phyloP scores from a whole-genome alignment of 1,140 invertebrate genomes.

The Agrilus planipennis region DNA sequence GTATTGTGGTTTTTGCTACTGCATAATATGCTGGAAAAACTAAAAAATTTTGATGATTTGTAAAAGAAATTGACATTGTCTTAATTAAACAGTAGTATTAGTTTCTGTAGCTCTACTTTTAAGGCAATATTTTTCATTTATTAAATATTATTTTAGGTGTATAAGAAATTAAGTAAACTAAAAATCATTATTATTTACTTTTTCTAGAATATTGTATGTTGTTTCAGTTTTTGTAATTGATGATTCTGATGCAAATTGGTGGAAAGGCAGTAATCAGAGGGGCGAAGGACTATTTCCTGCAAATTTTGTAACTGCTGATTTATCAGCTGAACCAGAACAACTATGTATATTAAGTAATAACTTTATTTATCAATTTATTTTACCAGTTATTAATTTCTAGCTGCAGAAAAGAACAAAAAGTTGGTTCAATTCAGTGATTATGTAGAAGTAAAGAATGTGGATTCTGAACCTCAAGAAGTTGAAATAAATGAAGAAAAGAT shows the following conservation, averaged over 20 bases:
- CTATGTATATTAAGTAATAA: slow-evolving; percentile 44
- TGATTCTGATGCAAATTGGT: slow-evolving; percentile 94
- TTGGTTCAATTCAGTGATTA: slow-evolving; percentile 59
- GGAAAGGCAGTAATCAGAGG: slow-evolving; percentile 88
- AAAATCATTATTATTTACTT: background rate
- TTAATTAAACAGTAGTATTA: too few relatives aligned
- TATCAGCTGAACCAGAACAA: slow-evolving; percentile 66
- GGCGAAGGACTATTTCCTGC: slow-evolving; percentile 94
- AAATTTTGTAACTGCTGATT: slow-evolving; percentile 92
- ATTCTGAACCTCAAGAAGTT: slow-evolving; percentile 40
- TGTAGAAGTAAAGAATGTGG: slow-evolving; percentile 45
- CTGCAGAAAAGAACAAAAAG: slow-evolving; percentile 48
- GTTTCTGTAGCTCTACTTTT: too few relatives aligned
- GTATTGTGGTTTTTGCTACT: too few relatives aligned
- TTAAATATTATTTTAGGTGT: background rate
- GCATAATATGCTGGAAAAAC: too few relatives aligned
- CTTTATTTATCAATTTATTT: slow-evolving; percentile 10
- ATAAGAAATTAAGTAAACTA: background rate
- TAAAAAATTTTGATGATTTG: background rate
- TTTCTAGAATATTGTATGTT: slow-evolving; percentile 2
- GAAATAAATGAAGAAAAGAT: slow-evolving; percentile 72
- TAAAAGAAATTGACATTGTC: slow-evolving; percentile 3
- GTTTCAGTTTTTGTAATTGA: slow-evolving; percentile 65
- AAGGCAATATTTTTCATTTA: background rate
- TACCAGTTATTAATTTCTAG: slow-evolving; percentile 29